A percentile compares a stretch with the other conserved stretches of the same genome.
These are phyloP conservation scores for Drosophila saltans DNA, from an alignment of 1,140 invertebrate species.

Conservation along the genomic window DNA sequence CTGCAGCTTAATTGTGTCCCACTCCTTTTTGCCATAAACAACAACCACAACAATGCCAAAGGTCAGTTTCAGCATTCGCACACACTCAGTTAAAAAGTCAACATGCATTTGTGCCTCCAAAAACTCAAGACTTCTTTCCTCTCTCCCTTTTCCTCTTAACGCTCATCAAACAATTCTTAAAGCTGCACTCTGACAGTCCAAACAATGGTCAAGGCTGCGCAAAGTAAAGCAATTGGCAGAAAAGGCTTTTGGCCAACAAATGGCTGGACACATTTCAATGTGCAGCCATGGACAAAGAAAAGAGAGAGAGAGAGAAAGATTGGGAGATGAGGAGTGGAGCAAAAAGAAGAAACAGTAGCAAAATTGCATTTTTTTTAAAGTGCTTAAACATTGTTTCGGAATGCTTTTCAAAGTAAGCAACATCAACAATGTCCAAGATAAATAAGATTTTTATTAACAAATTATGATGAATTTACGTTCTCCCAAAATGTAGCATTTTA, in stretches of 20 bases:
- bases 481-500: not conserved
- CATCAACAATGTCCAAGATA: not conserved
- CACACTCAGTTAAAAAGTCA: constrained; percentile 15
- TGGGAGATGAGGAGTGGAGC: no score
- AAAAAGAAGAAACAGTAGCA: not conserved
- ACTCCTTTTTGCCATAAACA: not conserved
- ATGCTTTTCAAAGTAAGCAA: not conserved
- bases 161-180: constrained; percentile 19
- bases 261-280: not conserved
- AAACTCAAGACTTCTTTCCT: constrained; percentile 1
- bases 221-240: constrained; percentile 6
- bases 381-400: not conserved
- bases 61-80: not conserved
- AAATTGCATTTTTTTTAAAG: not conserved
- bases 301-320: not conserved
- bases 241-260: constrained; percentile 12
- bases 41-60: not conserved
- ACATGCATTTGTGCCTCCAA: constrained; percentile 23
- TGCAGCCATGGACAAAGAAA: no score
- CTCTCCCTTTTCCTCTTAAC: not conserved
- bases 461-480: not conserved
- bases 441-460: not conserved
- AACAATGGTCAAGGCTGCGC: constrained; percentile 2
- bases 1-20: not conserved
- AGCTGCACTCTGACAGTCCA: constrained; percentile 22